phyloP scores from a whole-genome alignment of 2,888 invertebrate genomes.

The Galerucella calmariensis region DNA sequence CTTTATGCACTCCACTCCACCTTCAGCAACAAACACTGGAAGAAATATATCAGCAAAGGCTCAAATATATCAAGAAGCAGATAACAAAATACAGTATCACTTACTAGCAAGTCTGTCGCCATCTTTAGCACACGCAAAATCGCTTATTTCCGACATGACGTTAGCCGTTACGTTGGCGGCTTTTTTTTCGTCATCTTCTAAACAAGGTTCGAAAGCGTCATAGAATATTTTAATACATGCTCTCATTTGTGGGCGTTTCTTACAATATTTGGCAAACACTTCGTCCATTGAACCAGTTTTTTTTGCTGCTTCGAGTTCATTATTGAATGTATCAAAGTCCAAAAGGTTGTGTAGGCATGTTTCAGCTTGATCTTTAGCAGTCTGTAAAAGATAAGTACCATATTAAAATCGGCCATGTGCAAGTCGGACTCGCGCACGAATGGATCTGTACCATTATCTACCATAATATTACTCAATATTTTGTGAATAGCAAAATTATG shows the following conservation, averaged over 20 bases:
- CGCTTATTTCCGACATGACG: constrained; percentile 65
- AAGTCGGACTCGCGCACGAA: too few species aligned
- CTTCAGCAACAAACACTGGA: constrained; percentile 68
- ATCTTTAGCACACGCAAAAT: constrained; percentile 68
- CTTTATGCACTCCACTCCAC: constrained; percentile 67
- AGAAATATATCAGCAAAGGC: constrained; percentile 1
- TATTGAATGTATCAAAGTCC: constrained; percentile 69
- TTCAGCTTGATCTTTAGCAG: constrained; percentile 60
- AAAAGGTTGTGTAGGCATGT: constrained; percentile 72
- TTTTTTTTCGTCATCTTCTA: constrained; percentile 64
- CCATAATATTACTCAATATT: too few species aligned
- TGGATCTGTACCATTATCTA: too few species aligned
- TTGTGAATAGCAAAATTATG: too few species aligned
- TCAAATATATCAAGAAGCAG: not conserved
- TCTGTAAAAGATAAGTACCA: constrained; percentile 31
- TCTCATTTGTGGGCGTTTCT: constrained; percentile 63
- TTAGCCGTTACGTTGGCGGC: constrained; percentile 64
- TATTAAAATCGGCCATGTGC: too few species aligned
- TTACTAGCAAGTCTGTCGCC: constrained; percentile 70
- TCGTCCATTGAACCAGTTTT: constrained; percentile 69
- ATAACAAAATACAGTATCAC: constrained; percentile 49
- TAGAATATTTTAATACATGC: constrained; percentile 65
- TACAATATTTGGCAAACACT: constrained; percentile 69
- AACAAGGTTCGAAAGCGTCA: constrained; percentile 63
- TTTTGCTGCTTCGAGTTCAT: constrained; percentile 67